A percentile compares a stretch with the other conserved stretches of the same genome.
Evolutionary conservation across 2,888 invertebrate species (phyloP).

Genomic region (Dusona sp.): DNA sequence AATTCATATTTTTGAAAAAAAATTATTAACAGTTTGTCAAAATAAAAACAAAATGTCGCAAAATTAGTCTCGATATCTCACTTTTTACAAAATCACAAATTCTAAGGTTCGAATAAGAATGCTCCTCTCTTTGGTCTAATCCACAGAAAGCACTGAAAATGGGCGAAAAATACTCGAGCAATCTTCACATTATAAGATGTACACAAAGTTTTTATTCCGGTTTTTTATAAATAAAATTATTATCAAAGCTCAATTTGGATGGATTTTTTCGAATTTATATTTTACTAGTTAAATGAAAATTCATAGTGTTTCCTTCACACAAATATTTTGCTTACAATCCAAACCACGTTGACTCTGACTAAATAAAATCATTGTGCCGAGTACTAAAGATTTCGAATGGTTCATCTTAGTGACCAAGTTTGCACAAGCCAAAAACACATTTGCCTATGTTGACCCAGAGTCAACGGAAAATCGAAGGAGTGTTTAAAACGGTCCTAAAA

Average conservation of each 20-base stretch:
- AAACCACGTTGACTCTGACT: not conserved
- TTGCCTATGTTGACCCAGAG: conserved; percentile 51
- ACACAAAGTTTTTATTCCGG: no score
- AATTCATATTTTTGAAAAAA: no score
- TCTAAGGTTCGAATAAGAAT: no score
- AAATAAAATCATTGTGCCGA: not conserved
- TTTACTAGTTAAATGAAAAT: not conserved
- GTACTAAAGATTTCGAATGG: not conserved
- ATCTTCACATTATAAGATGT: no score
- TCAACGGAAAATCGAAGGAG: conserved; percentile 54
- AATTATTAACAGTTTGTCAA: no score
- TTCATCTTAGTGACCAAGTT: conserved; percentile 53
- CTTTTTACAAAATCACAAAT: no score
- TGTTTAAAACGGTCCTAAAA: conserved; percentile 36
- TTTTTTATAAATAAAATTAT: not conserved
- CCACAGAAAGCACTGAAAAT: no score
- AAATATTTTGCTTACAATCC: not conserved
- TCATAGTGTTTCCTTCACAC: not conserved
- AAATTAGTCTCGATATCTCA: no score
- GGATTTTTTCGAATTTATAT: not conserved
- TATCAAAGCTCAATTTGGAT: not conserved
- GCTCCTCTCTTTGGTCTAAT: no score
- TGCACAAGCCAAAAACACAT: conserved; percentile 32
- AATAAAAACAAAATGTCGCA: no score
- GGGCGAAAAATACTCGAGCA: no score